Percentiles rank a stretch among this genome's conserved stretches.
These are phyloP conservation scores for Kobus ellipsiprymnus DNA, from an alignment of 2,113 vertebrate species.

Conservation along the genomic window DNA sequence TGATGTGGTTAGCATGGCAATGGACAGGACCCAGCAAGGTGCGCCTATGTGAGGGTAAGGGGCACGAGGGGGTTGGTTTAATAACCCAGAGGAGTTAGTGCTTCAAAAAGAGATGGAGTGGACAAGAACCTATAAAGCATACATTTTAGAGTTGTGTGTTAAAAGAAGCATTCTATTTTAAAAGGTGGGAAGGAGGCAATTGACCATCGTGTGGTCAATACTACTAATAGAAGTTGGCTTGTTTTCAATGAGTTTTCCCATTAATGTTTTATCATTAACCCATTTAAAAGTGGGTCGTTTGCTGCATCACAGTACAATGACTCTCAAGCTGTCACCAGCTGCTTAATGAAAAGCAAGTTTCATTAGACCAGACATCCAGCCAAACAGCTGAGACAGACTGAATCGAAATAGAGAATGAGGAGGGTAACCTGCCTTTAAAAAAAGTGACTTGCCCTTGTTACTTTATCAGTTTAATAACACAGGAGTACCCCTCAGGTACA, in stretches of 20 bases:
- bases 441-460: neutral
- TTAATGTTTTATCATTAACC: neutral
- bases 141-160: neutral
- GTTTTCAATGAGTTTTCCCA: neutral
- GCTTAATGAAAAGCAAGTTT: constrained; percentile 14
- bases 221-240: neutral
- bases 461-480: neutral
- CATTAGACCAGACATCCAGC: neutral
- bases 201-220: neutral
- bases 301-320: neutral
- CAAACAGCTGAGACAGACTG: neutral
- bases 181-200: neutral
- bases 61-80: neutral
- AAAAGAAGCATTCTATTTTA: neutral
- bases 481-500: neutral
- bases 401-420: neutral
- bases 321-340: neutral
- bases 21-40: too few species aligned
- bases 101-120: neutral
- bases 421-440: neutral
- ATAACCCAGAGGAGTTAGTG: neutral
- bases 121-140: neutral
- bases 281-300: constrained; percentile 16
- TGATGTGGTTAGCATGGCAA: neutral
- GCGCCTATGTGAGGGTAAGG: accelerated